Evolutionary conservation across 1,140 invertebrate species (phyloP).

Genomic region (Tetragonula clypearis): DNA sequence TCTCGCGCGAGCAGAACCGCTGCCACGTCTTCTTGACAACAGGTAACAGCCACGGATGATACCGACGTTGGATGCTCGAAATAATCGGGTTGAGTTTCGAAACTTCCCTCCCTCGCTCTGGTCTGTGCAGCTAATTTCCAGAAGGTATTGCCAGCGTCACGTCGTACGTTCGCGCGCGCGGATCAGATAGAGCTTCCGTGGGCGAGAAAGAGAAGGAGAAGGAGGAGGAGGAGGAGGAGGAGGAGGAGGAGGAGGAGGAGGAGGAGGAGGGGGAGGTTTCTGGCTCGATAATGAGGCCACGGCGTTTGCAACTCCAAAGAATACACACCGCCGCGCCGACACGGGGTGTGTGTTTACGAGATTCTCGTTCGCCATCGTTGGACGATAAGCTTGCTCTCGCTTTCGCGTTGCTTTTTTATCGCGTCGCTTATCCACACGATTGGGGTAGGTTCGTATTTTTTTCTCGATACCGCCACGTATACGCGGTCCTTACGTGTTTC

Average conservation of each 20-base stretch:
- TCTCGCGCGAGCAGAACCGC: neutral
- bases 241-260: too few relatives aligned
- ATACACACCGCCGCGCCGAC: slow-evolving; percentile 5
- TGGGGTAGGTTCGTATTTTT: neutral
- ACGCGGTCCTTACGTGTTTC: neutral
- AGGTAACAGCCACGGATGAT: slow-evolving; percentile 54
- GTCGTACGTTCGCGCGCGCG: slow-evolving; percentile 4
- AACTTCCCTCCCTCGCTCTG: slow-evolving; percentile 54
- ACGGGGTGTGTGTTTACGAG: slow-evolving; percentile 40
- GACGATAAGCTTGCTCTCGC: slow-evolving; percentile 44
- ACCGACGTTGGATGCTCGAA: slow-evolving; percentile 48
- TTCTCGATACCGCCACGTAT: neutral
- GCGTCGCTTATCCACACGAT: slow-evolving; percentile 30
- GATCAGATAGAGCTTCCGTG: slow-evolving; percentile 49
- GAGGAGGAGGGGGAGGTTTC: slow-evolving; percentile 6
- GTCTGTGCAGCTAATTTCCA: slow-evolving; percentile 58
- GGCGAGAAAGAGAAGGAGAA: too few relatives aligned
- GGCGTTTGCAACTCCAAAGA: slow-evolving; percentile 55
- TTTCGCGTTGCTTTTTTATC: slow-evolving; percentile 6
- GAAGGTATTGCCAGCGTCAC: slow-evolving; percentile 33
- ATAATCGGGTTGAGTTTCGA: slow-evolving; percentile 56
- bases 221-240: too few relatives aligned
- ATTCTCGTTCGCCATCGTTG: slow-evolving; percentile 52
- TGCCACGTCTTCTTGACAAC: slow-evolving; percentile 39
- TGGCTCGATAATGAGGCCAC: slow-evolving; percentile 48